Conservation (phyloP, 1,140 invertebrate species). For the Anoplophora glabripennis region DNA sequence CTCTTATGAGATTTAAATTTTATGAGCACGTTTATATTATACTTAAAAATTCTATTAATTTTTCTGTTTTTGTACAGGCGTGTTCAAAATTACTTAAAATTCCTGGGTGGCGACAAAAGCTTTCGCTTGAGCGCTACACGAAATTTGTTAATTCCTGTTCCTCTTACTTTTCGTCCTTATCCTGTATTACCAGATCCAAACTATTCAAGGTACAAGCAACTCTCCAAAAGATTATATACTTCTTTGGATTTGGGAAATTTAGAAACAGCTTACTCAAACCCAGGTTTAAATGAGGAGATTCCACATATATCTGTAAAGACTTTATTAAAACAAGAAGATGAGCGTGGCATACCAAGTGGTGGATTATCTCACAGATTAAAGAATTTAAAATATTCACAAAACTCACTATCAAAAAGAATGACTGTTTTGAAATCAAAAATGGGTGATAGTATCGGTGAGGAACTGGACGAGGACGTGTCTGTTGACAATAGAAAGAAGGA, state of each 20-base stretch:
- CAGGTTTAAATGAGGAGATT: conserved; percentile 22
- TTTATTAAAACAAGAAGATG: conserved; percentile 57
- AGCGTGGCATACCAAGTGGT: conserved; percentile 51
- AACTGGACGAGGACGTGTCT: conserved; percentile 37
- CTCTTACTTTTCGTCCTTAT: conserved; percentile 17
- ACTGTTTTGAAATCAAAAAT: conserved; percentile 49
- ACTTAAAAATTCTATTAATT: not conserved
- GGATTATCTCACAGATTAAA: conserved; percentile 55
- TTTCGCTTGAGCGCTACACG: conserved; percentile 38
- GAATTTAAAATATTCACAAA: conserved; percentile 56
- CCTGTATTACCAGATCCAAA: conserved; percentile 8
- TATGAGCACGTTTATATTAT: no score
- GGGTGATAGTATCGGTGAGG: conserved; percentile 46
- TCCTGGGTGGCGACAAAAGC: conserved; percentile 44
- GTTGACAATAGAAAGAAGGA: conserved; percentile 41
- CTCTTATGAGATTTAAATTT: no score
- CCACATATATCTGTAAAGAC: conserved; percentile 46
- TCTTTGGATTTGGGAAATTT: conserved; percentile 15
- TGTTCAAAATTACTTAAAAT: conserved; percentile 44
- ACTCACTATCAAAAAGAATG: conserved; percentile 54
- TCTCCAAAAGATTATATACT: conserved; percentile 22
- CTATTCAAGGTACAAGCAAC: conserved; percentile 19
- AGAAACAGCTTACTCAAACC: conserved; percentile 25
- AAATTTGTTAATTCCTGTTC: conserved; percentile 17
- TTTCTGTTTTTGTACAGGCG: conserved; percentile 40